Percentiles rank a stretch among this genome's conserved stretches.
Evolutionary conservation across 2,888 invertebrate species (phyloP).

Genomic region (Xanthia icteritia): DNA sequence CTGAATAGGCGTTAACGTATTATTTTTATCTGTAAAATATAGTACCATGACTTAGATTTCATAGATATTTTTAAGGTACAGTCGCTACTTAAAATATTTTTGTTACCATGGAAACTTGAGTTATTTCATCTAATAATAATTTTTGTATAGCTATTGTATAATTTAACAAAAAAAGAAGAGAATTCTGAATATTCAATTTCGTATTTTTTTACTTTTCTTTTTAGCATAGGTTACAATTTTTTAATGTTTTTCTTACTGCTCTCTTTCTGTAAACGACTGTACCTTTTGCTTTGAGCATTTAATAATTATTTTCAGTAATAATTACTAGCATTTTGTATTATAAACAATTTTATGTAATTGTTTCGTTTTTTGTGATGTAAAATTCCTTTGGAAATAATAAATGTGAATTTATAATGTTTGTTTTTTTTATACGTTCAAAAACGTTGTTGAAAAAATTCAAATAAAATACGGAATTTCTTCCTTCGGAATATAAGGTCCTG

Average conservation of each 20-base stretch:
- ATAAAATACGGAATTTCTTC: too few species aligned
- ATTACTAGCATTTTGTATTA: conserved; percentile 55
- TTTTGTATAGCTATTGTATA: neutral
- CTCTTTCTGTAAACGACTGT: conserved; percentile 60
- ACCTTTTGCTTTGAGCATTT: conserved; percentile 45
- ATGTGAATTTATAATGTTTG: conserved; percentile 78
- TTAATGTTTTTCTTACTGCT: neutral
- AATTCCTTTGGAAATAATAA: conserved; percentile 80
- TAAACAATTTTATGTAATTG: conserved; percentile 54
- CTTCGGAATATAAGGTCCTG: neutral
- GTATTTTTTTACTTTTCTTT: conserved; percentile 9
- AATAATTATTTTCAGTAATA: conserved; percentile 47
- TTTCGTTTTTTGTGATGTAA: conserved; percentile 74
- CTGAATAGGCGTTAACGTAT: conserved; percentile 49
- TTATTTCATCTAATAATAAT: neutral
- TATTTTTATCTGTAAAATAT: conserved; percentile 60
- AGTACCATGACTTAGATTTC: conserved; percentile 65
- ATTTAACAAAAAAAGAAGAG: neutral
- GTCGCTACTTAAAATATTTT: conserved; percentile 43
- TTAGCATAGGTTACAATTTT: neutral
- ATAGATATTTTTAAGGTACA: conserved; percentile 47
- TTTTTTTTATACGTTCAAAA: conserved; percentile 54
- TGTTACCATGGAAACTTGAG: conserved; percentile 33
- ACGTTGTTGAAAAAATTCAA: too few species aligned
- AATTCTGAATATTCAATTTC: neutral